Evolutionary conservation across 2,113 vertebrate species (phyloP).

Genomic region (Spermophilus dauricus): DNA sequence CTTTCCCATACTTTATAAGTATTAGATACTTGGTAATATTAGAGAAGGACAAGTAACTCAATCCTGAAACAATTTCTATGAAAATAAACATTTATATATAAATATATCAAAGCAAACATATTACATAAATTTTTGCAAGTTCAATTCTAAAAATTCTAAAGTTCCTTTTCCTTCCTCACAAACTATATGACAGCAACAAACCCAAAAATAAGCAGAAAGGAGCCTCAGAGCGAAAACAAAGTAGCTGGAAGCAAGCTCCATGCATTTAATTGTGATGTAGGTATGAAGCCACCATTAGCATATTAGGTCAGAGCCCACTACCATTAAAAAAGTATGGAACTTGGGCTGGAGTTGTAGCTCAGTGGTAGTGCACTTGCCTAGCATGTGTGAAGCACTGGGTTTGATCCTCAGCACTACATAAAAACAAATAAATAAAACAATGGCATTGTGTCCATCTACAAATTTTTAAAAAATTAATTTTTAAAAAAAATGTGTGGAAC

Average conservation of each 20-base stretch:
- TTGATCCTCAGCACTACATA: too few relatives aligned
- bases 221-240: neutral
- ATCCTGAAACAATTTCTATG: slow-evolving; percentile 12
- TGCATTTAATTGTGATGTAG: neutral
- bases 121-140: neutral
- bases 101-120: slow-evolving; percentile 30
- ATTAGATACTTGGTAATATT: neutral
- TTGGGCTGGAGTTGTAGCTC: neutral
- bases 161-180: neutral
- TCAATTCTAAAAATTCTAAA: slow-evolving; percentile 56
- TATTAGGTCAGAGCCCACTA: neutral
- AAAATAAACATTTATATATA: slow-evolving; percentile 15
- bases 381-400: too few relatives aligned
- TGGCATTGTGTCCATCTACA: too few relatives aligned
- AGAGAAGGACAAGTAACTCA: slow-evolving; percentile 41
- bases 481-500: neutral
- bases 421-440: too few relatives aligned
- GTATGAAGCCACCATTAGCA: neutral
- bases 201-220: slow-evolving; percentile 17
- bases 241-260: neutral
- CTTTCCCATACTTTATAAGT: neutral
- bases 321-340: neutral
- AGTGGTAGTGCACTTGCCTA: too few relatives aligned
- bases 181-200: neutral
- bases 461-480: too few relatives aligned